Evolutionary conservation across 1,140 invertebrate genomes (phyloP).

Genomic region (Drosophila prosaltans): DNA sequence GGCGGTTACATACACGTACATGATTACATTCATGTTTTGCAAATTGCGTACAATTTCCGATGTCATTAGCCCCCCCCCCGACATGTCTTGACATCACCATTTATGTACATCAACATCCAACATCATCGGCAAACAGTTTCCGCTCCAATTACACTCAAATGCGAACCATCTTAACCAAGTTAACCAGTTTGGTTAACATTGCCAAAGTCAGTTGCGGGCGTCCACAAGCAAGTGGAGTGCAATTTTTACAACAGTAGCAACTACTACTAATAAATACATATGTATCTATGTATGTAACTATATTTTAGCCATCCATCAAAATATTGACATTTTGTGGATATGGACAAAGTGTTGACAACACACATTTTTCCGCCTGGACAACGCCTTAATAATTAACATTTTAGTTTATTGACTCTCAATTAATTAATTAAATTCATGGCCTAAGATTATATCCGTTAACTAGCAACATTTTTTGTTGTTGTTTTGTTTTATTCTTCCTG

Average conservation of each 20-base stretch:
- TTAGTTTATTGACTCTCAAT: constrained; percentile 12
- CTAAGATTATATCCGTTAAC: too few species aligned
- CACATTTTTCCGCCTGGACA: constrained; percentile 32
- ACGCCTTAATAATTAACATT: constrained; percentile 32
- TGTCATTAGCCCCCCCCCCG: constrained; percentile 51
- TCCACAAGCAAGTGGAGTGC: constrained; percentile 16
- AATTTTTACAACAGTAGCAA: neutral
- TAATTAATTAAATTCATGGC: neutral
- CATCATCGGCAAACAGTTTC: constrained; percentile 39
- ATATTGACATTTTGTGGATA: constrained; percentile 26
- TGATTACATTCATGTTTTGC: constrained; percentile 4
- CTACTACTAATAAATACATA: neutral
- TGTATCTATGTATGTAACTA: neutral
- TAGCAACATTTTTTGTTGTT: too few species aligned
- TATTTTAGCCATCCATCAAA: neutral
- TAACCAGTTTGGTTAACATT: constrained; percentile 39
- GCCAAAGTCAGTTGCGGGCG: constrained; percentile 30
- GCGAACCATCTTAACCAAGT: constrained; percentile 13
- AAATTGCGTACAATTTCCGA: constrained; percentile 60
- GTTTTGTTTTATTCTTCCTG: too few species aligned
- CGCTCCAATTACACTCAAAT: constrained; percentile 61
- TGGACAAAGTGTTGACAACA: constrained; percentile 26
- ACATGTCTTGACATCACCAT: constrained; percentile 49
- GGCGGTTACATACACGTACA: neutral
- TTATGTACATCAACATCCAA: constrained; percentile 14